Conservation (phyloP, 2,797 vertebrate species). For the Enteromius anoplus region DNA sequence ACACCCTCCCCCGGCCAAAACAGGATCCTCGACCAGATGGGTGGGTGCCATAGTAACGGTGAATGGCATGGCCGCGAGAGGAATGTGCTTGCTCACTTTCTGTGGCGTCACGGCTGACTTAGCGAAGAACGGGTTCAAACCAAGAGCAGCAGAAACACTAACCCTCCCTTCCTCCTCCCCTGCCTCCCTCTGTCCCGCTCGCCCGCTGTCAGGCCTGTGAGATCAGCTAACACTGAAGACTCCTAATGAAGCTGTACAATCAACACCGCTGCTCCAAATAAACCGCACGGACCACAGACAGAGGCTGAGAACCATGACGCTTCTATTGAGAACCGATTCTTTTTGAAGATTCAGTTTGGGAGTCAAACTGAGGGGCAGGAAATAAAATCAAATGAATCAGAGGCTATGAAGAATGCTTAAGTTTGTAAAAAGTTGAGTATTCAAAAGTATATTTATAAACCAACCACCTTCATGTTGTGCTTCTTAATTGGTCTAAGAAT, state of each 20-base stretch:
- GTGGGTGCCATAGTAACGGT: constrained; percentile 64
- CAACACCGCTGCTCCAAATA: background rate
- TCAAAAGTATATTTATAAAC: background rate
- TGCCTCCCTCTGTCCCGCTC: background rate
- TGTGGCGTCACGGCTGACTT: constrained; percentile 53
- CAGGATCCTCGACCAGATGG: constrained; percentile 60
- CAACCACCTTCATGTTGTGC: background rate
- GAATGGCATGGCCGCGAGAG: constrained; percentile 60
- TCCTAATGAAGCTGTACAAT: background rate
- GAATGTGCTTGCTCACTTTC: constrained; percentile 60
- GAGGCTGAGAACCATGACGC: background rate
- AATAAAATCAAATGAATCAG: background rate
- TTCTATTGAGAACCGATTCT: background rate
- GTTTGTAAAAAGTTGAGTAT: background rate
- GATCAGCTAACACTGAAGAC: constrained; percentile 46
- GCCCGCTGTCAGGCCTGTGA: constrained; percentile 49
- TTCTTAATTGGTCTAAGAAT: background rate
- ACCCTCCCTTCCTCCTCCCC: constrained; percentile 10
- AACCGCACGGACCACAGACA: background rate
- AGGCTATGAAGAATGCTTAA: background rate
- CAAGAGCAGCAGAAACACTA: constrained; percentile 48
- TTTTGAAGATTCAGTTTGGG: background rate
- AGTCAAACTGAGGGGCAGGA: background rate
- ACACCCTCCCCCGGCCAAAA: constrained; percentile 33
- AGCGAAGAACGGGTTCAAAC: constrained; percentile 56